Evolutionary conservation across 2,888 invertebrate species (phyloP).

Genomic region (Tigriopus californicus): DNA sequence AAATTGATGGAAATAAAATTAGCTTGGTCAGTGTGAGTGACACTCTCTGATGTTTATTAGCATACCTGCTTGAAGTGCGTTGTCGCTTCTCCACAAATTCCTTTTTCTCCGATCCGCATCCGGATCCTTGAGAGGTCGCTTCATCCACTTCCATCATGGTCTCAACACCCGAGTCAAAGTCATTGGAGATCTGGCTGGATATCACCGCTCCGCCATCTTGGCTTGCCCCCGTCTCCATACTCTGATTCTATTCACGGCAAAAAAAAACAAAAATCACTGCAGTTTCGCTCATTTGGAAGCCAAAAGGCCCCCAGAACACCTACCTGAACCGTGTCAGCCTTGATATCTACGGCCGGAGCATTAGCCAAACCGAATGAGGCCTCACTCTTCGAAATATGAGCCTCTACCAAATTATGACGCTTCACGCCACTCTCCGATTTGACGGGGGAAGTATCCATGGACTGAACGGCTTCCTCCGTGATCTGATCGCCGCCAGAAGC

Average conservation of each 20-base stretch:
- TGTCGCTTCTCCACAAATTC: conserved; percentile 24
- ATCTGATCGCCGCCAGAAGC: conserved; percentile 55
- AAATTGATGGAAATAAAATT: conserved; percentile 23
- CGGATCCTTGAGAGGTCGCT: conserved; percentile 25
- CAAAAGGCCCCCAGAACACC: too few species aligned
- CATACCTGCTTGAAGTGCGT: conserved; percentile 23
- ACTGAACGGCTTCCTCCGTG: conserved; percentile 39
- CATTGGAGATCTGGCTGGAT: conserved; percentile 22
- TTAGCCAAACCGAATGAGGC: too few species aligned
- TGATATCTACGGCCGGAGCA: too few species aligned
- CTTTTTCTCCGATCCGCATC: conserved; percentile 21
- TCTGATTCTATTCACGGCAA: too few species aligned
- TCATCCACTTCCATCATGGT: conserved; percentile 47
- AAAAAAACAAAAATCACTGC: too few species aligned
- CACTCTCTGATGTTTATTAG: conserved; percentile 23
- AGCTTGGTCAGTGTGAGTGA: conserved; percentile 38
- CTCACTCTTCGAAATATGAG: too few species aligned
- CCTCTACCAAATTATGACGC: too few species aligned
- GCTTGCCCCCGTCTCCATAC: too few species aligned
- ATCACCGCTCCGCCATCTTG: too few species aligned
- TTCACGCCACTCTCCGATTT: conserved; percentile 20
- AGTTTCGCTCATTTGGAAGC: too few species aligned
- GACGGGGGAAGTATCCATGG: conserved; percentile 23
- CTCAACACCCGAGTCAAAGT: conserved; percentile 51
- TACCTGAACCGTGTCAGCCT: too few species aligned